These are phyloP conservation scores for Margaritifera margaritifera DNA, from an alignment of 2,888 invertebrate genomes.

Conservation along the genomic window DNA sequence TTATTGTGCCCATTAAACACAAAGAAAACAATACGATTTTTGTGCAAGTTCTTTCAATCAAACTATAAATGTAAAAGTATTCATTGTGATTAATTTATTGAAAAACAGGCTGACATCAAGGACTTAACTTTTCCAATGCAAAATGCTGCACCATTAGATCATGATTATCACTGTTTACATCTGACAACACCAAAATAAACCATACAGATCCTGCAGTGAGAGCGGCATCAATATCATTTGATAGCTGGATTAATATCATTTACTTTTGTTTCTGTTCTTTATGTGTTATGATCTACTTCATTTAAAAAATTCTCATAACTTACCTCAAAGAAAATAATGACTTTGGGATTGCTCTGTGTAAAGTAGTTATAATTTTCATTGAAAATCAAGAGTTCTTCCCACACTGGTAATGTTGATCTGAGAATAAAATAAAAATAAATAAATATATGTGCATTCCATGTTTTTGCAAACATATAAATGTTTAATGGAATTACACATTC, in stretches of 20 bases:
- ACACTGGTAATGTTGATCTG: conserved; percentile 75
- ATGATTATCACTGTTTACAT: no score
- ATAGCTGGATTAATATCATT: background rate
- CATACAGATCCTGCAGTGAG: no score
- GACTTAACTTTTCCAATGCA: no score
- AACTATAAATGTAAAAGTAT: no score
- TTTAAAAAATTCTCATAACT: conserved; percentile 7
- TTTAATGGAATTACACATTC: background rate
- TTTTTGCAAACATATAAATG: background rate
- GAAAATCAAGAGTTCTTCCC: conserved; percentile 81
- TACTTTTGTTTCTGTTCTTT: background rate
- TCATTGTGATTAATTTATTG: no score
- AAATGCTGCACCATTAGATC: no score
- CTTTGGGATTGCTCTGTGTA: conserved; percentile 69
- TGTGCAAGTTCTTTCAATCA: no score
- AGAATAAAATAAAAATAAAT: conserved; percentile 18
- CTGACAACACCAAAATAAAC: no score
- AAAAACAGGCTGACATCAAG: no score
- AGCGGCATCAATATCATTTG: background rate
- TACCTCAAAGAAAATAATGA: conserved; percentile 76
- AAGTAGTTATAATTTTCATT: conserved; percentile 77
- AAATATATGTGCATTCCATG: no score
- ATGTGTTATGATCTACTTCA: background rate
- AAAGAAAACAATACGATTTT: no score
- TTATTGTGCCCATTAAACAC: no score